Evolutionary conservation across 1,140 invertebrate genomes (phyloP).

Genomic region (Mycetomoellerius zeteki): DNA sequence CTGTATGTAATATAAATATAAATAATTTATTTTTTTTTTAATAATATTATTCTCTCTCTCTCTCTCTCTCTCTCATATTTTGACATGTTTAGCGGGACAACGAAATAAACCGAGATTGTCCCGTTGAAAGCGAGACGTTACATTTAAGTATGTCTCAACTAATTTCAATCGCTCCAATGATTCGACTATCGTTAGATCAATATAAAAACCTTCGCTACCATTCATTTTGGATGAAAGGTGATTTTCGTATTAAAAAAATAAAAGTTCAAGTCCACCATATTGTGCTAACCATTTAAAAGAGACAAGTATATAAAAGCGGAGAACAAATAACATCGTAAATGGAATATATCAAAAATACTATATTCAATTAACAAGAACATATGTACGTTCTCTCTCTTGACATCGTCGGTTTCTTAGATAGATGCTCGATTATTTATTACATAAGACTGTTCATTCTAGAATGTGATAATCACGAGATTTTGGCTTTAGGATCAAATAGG

Average conservation of each 20-base stretch:
- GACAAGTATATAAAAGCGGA: background rate
- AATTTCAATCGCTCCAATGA: no score
- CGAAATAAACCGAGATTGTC: no score
- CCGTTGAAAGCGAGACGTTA: no score
- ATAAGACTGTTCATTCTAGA: background rate
- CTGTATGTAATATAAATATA: no score
- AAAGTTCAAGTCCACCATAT: background rate
- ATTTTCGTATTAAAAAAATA: background rate
- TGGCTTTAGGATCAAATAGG: background rate
- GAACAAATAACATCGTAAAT: background rate
- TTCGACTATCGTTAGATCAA: no score
- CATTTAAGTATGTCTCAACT: no score
- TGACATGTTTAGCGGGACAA: no score
- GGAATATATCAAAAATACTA: background rate
- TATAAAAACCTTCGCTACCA: no score
- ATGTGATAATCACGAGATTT: slow-evolving; percentile 15
- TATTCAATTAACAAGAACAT: background rate
- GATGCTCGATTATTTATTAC: background rate
- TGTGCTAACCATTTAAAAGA: background rate
- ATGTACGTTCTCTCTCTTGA: background rate
- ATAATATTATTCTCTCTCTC: no score
- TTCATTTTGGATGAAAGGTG: background rate
- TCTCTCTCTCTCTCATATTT: no score
- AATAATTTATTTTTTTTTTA: no score
- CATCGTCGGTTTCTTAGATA: background rate